phyloP scores from a whole-genome alignment of 2,797 vertebrate species.

The Gallinago nigripennis region DNA sequence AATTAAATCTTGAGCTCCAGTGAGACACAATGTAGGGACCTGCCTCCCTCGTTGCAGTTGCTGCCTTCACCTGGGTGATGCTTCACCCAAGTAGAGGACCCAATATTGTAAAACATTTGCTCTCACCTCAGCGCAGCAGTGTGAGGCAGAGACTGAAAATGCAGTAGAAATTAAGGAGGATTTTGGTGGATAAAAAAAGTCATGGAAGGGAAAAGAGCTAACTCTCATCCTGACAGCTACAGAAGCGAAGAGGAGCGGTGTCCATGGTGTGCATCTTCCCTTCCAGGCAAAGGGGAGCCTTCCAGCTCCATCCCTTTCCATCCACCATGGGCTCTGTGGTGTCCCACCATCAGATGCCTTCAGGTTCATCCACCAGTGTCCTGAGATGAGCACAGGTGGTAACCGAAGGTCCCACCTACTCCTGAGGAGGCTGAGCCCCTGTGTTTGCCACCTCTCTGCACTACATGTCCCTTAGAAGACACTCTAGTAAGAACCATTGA shows the following conservation, averaged over 20 bases:
- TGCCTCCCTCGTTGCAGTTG: neutral
- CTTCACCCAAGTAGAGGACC: neutral
- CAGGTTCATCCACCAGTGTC: neutral
- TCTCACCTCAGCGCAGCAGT: neutral
- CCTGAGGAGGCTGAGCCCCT: neutral
- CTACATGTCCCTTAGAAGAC: neutral
- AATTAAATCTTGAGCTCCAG: neutral
- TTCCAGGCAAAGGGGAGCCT: neutral
- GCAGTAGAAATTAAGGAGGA: neutral
- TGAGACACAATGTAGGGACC: neutral
- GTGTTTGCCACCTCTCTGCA: neutral
- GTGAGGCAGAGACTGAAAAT: neutral
- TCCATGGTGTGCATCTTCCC: rapidly evolving
- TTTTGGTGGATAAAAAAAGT: neutral
- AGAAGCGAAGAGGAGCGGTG: neutral
- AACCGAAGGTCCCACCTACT: rapidly evolving
- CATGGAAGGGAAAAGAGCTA: neutral
- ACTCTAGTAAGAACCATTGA: neutral
- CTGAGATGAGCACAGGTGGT: rapidly evolving
- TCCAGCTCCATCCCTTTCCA: neutral
- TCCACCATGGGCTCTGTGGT: neutral
- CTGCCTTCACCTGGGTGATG: neutral
- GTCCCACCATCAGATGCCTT: neutral
- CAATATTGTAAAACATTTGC: neutral
- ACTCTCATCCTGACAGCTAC: neutral